Base-by-base conservation (phyloP, 2,888 invertebrate genomes). In the Dasysyrphus tricinctus region DNA sequence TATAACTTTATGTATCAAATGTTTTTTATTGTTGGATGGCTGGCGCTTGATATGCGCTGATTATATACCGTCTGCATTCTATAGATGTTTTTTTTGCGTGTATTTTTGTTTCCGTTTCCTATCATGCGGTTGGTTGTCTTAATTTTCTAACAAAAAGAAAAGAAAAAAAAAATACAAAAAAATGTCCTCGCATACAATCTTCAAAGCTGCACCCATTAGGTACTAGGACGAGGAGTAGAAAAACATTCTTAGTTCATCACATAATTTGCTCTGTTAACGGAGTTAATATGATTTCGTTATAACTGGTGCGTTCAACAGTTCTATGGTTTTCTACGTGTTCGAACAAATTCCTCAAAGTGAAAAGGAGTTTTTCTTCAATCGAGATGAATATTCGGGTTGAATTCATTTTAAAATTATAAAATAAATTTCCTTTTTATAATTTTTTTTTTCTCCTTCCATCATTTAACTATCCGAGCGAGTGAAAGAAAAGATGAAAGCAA, bases 331-430 rank as follows among this genome's bases (percentile, higher is more conserved):
- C 19, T 69, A 56, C 63, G 54, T 73, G 77, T 69, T 78, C 70
- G 82, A 82, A 72, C 49, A 70, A n/a, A n/a, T 63, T 51, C 16
- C n/a, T 37, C 59, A 73, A 63, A 56, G 34, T 67, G 69, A 49
- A 29, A 63, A 44, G 32, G 37, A 63, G 56, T 16, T 73, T 74
- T 75, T 49, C 29, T 42, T 34, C 5, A 54, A 57, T 56, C 42
- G 11, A 39, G 32, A 37, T 81, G 85, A 75, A 74, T 69, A 86
- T 81, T 81, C 81, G 74, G 85, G 85, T 86, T 77, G 78, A 63
- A 80, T 85, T 74, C 74, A 70, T 74, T 74, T 57, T 81, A 59
- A 78, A 61, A 61, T 77, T 77, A 56, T 74, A 73, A 77, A 69
- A 49, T 7, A 16, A 47, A 44, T 77, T 67, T 54, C 5, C 39